phyloP scores from a whole-genome alignment of 2,888 invertebrate genomes.

The Pimpla rufipes region DNA sequence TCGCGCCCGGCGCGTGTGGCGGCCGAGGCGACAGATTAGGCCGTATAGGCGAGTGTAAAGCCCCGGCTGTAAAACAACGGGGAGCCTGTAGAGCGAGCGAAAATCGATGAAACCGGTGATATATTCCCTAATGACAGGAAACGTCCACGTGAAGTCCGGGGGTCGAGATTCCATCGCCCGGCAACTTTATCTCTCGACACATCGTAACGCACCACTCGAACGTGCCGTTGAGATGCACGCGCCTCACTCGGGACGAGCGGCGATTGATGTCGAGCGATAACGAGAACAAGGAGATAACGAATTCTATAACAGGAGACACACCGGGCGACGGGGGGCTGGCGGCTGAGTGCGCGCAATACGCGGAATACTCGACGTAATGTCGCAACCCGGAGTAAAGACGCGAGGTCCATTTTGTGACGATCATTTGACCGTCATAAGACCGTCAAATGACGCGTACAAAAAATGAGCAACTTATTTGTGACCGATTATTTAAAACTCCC shows the following conservation, averaged over 20 bases:
- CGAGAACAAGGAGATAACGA: neutral
- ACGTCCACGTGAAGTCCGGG: slow-evolving; percentile 36
- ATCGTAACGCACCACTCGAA: neutral
- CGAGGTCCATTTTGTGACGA: no score
- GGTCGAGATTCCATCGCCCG: slow-evolving; percentile 7
- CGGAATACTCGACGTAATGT: neutral
- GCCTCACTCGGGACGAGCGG: neutral
- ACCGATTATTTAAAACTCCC: no score
- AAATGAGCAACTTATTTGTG: no score
- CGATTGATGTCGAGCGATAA: slow-evolving; percentile 20
- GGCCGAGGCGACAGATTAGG: neutral
- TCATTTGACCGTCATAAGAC: no score
- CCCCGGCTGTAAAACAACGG: neutral
- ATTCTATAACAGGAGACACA: neutral
- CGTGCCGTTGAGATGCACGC: neutral
- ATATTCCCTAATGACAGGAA: slow-evolving; percentile 34
- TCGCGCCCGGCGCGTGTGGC: no score
- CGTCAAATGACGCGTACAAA: no score
- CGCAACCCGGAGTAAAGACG: no score
- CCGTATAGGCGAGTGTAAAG: slow-evolving; percentile 7
- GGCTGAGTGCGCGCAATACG: neutral
- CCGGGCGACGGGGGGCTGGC: neutral
- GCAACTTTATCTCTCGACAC: neutral
- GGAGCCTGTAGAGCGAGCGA: neutral
- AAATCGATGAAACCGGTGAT: slow-evolving; percentile 1